Evolutionary conservation across 2,888 invertebrate species (phyloP), one percentile per base, ranked within the genome.

Genomic region (Lasioglossum malachurum): DNA sequence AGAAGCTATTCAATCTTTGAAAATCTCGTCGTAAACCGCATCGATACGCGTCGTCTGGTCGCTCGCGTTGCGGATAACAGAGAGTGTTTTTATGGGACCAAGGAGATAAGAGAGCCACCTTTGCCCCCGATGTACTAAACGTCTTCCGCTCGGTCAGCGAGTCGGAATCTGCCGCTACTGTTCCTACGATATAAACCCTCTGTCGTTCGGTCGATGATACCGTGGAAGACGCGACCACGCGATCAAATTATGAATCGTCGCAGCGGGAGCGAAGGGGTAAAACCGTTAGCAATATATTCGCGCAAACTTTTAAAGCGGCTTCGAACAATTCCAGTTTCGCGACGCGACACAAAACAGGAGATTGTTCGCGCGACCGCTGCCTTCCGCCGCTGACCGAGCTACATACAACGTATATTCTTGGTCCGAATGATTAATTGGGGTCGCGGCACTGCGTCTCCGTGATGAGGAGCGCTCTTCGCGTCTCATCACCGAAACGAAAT

Each of bases 21-120:
- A 92, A 93, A 93, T 93, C 92, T 93, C 86, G 80, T 84, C 80
- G 74, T 85, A 82, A 88, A 86, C 71, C 82, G 76, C 85, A 88
- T 90, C 89, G 88, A 85, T 85, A 79, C 44, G 67, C 71, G 75
- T 71, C 83, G 79, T 69, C 75, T 76, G 84, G 82, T 80, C 78
- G 87, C 80, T 89, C 77, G 71, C 88, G 87, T 91, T 87, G 90
- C 83, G 90, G 92, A 92, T 92, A 93, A 94, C 93, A 92, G 93
- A 93, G 92, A 90, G 76, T 91, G 93, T 94, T 94, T 94, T 94
- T 94, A 93, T 94, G 90, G 88, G 90, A 88, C 84, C 87, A 85
- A 82, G 79, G 78, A 93, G 94, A 93, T 93, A 93, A 93, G 87
- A 77, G 88, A 77, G 76, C 88, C 92, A 93, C 93, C 94, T 94